phyloP scores from a whole-genome alignment of 2,113 vertebrate genomes.

The Ceratotherium simum region DNA sequence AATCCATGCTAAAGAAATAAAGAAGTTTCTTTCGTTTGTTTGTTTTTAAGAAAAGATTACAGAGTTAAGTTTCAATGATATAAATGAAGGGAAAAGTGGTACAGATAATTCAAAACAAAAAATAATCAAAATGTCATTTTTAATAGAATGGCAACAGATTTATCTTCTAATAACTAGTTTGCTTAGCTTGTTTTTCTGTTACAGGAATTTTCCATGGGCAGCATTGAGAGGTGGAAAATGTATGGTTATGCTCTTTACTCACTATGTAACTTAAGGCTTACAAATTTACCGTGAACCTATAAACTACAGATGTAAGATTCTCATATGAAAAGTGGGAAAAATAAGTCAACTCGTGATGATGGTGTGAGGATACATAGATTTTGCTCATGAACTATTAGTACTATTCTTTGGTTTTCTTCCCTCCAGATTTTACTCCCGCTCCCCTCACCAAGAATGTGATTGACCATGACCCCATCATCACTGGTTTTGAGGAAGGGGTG shows the following conservation, averaged over 20 bases:
- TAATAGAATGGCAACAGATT: background rate
- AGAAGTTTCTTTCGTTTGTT: background rate
- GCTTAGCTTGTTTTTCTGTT: background rate
- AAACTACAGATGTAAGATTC: background rate
- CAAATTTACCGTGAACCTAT: background rate
- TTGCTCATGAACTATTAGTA: background rate
- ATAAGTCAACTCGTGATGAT: background rate
- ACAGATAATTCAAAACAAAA: background rate
- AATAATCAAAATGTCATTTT: background rate
- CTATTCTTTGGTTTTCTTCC: background rate
- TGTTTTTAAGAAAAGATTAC: background rate
- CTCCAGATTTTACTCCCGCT: background rate
- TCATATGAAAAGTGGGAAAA: background rate
- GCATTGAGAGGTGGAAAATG: background rate
- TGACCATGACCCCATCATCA: accelerated
- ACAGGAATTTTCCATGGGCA: background rate
- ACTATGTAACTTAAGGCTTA: background rate
- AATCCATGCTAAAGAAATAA: background rate
- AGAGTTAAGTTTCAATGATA: background rate
- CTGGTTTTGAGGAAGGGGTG: background rate
- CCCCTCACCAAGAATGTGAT: background rate
- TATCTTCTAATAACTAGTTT: background rate
- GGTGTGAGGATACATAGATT: background rate
- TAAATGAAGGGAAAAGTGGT: background rate
- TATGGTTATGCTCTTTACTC: background rate